These are phyloP conservation scores for Synanthedon myopaeformis DNA, from an alignment of 2,888 invertebrate species.

Conservation along the genomic window DNA sequence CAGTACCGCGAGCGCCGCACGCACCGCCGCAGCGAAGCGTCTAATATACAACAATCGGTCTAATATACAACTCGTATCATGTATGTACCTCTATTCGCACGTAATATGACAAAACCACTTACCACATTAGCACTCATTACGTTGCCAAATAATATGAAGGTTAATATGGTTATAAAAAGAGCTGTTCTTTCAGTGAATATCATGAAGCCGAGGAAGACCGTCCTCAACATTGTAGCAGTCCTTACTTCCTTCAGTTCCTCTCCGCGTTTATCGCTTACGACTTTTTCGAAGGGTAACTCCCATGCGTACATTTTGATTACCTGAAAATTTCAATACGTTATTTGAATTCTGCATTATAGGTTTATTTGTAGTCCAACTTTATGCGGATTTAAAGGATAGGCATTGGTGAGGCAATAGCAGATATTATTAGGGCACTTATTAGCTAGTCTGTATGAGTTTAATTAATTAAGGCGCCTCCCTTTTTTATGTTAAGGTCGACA, in stretches of 20 bases:
- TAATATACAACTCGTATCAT: too few relatives aligned
- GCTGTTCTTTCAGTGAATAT: conserved; percentile 86
- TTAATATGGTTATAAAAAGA: conserved; percentile 79
- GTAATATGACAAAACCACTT: conserved; percentile 20
- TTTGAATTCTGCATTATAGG: too few relatives aligned
- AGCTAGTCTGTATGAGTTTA: too few relatives aligned
- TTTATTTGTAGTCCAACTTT: too few relatives aligned
- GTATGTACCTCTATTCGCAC: background rate
- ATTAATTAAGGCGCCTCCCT: too few relatives aligned
- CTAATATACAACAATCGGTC: too few relatives aligned
- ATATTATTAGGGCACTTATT: too few relatives aligned
- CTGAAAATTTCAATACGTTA: conserved; percentile 33
- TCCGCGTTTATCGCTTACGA: conserved; percentile 79
- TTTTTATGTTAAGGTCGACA: too few relatives aligned
- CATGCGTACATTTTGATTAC: conserved; percentile 98
- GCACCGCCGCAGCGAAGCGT: too few relatives aligned
- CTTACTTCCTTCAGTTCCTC: conserved; percentile 68
- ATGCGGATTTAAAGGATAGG: too few relatives aligned
- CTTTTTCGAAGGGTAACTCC: conserved; percentile 88
- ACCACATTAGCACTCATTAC: conserved; percentile 79
- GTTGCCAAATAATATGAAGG: conserved; percentile 75
- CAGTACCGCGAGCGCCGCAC: too few relatives aligned
- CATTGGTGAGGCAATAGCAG: too few relatives aligned
- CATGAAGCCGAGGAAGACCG: conserved; percentile 79
- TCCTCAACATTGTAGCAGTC: conserved; percentile 74